These are phyloP conservation scores for Ailurus styani DNA, from an alignment of 2,113 vertebrate species.

Conservation along the genomic window DNA sequence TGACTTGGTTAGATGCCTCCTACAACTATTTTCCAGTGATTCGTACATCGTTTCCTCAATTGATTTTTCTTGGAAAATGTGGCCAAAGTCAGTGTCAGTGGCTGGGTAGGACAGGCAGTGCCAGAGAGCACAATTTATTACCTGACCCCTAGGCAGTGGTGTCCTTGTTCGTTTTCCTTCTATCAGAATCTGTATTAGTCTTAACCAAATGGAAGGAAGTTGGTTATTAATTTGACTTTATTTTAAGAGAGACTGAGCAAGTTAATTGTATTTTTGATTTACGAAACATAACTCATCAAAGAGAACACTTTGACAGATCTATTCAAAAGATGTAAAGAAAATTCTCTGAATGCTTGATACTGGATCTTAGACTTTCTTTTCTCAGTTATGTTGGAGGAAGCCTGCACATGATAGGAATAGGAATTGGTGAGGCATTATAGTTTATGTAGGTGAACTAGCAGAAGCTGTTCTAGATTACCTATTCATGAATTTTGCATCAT, in stretches of 20 bases:
- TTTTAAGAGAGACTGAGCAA: neutral
- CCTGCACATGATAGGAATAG: neutral
- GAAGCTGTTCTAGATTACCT: neutral
- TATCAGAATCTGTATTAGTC: neutral
- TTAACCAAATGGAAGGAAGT: neutral
- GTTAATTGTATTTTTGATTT: slow-evolving; percentile 7
- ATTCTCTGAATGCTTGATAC: neutral
- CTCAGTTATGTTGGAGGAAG: neutral
- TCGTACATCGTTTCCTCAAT: neutral
- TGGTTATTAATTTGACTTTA: slow-evolving; percentile 16
- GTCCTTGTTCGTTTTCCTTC: neutral
- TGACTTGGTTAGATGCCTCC: neutral
- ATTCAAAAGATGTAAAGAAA: neutral
- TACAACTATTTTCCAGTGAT: neutral
- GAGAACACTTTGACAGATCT: neutral
- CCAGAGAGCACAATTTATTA: neutral
- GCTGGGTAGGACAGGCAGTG: neutral
- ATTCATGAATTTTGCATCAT: neutral
- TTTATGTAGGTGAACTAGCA: neutral
- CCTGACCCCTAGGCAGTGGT: neutral
- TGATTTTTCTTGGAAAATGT: slow-evolving; percentile 38
- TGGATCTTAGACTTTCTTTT: neutral
- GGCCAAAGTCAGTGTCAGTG: neutral
- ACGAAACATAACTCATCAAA: neutral
- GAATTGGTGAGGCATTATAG: neutral